Evolutionary conservation across 2,797 vertebrate genomes (phyloP).

Genomic region (Hybognathus amarus): DNA sequence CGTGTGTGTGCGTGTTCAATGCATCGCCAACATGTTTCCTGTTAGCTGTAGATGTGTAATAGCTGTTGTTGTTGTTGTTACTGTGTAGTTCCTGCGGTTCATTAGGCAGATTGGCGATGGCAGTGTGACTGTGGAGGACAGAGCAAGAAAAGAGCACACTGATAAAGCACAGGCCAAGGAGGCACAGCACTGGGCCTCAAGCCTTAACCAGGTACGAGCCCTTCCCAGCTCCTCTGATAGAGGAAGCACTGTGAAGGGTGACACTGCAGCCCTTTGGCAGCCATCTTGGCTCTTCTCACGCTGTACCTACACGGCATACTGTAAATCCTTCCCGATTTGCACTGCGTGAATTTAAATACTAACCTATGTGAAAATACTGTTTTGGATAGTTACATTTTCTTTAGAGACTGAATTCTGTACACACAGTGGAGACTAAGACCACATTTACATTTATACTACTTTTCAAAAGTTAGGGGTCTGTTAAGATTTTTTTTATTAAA

Average conservation of each 20-base stretch:
- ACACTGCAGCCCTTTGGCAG: slow-evolving; percentile 5
- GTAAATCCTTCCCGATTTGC: slow-evolving; percentile 35
- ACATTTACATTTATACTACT: too few relatives aligned
- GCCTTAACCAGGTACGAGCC: slow-evolving; percentile 96
- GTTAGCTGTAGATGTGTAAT: slow-evolving; percentile 64
- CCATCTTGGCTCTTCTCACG: slow-evolving; percentile 42
- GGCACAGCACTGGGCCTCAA: slow-evolving; percentile 98
- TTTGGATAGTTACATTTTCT: slow-evolving; percentile 6
- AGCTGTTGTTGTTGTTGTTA: slow-evolving; percentile 68
- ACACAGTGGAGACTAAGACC: neutral
- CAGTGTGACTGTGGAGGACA: slow-evolving; percentile 97
- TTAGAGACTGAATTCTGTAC: neutral
- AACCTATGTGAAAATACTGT: slow-evolving; percentile 1
- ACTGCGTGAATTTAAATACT: neutral
- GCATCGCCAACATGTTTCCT: slow-evolving; percentile 43
- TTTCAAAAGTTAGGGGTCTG: too few relatives aligned
- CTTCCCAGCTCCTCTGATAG: slow-evolving; percentile 53
- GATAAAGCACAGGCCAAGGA: slow-evolving; percentile 89
- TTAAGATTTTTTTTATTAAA: neutral
- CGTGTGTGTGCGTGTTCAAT: slow-evolving; percentile 11
- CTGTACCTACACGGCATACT: neutral
- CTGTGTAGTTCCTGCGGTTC: slow-evolving; percentile 98
- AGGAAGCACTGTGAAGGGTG: slow-evolving; percentile 36
- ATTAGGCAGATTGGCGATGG: slow-evolving; percentile 99
- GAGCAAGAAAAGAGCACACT: slow-evolving; percentile 89